Base-by-base conservation (phyloP, 2,797 vertebrate species). In the Syngnathus acus region DNA sequence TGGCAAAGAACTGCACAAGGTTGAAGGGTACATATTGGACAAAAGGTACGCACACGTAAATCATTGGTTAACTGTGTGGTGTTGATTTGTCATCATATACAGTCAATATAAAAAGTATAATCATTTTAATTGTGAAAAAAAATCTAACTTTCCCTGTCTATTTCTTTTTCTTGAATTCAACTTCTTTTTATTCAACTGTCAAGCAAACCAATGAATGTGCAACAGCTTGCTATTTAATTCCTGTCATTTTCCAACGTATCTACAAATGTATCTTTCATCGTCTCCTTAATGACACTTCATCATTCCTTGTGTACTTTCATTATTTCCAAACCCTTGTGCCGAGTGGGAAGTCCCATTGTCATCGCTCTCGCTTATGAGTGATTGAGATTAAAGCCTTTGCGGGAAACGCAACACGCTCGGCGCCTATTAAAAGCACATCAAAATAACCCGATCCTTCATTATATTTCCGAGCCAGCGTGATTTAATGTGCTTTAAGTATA, bases 1-100 rank as follows among this genome's bases (percentile, higher is more conserved):
- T 78, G 95, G 96, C 51, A 98, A 97, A 82, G 96, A 99, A 72
- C 82, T 99, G 71, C 97, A 99, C 89, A 98, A 98, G 90, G 95
- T 99, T 8, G 97, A 99, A 90, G 97, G 97, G 54, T 96, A 94
- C 77, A 96, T 99, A 85, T 91, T 95, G 83, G 96, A 99, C 83
- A 99, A 98, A 92, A 98, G 95, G 97, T 97, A 92, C 4, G 19
- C 51, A 11, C 19, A 43, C 7, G 32, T 14, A 37, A 57, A 60
- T 60, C 39, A 13, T 21, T 60, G 8, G 40, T n/a, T 39, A 21
- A 61, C n/a, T 13, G 40, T 17, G 38, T 16, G 60, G 7, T 14
- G n/a, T 45, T 39, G 40, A 40, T 6, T 9, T 32, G 26, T 3
- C 26, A 32, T 32, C 26, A 32, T 32, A 32, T 32, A 3, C 26